phyloP scores from a whole-genome alignment of 2,797 vertebrate species.

The Stomatorhinus walkeri region DNA sequence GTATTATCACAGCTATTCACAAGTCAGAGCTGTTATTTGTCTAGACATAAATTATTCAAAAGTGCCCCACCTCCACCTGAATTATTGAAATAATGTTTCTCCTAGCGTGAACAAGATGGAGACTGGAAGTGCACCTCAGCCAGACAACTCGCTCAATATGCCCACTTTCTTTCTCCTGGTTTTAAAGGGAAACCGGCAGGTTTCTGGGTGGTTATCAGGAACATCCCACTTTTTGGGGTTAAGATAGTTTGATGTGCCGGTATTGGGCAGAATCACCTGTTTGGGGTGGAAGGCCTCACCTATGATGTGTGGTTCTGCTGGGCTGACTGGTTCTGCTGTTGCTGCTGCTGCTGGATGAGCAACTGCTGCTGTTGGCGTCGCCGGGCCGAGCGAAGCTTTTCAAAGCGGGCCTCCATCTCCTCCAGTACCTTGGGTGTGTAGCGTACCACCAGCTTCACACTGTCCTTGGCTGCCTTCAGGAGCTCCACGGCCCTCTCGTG shows the following conservation, averaged over 20 bases:
- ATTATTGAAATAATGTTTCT: conserved; percentile 24
- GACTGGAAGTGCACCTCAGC: conserved; percentile 16
- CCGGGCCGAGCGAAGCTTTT: conserved; percentile 89
- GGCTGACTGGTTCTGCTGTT: conserved; percentile 73
- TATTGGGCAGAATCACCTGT: neutral
- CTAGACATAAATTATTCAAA: conserved; percentile 37
- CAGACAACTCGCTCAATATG: conserved; percentile 20
- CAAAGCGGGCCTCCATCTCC: conserved; percentile 97
- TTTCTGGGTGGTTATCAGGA: neutral
- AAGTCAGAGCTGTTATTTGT: conserved; percentile 1
- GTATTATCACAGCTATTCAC: conserved; percentile 10
- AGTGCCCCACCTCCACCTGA: conserved; percentile 16
- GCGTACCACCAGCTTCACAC: conserved; percentile 92
- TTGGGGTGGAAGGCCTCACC: conserved; percentile 75
- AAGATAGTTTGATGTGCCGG: neutral
- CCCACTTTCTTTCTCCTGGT: neutral
- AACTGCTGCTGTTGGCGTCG: conserved; percentile 92
- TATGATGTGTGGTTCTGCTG: conserved; percentile 62
- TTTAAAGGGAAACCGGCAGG: neutral
- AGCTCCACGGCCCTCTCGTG: conserved; percentile 95
- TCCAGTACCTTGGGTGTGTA: conserved; percentile 97
- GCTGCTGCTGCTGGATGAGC: conserved; percentile 85
- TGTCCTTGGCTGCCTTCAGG: conserved; percentile 91
- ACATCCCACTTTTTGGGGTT: neutral
- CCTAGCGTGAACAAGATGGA: conserved; percentile 23